A percentile compares a stretch with the other conserved stretches of the same genome.
Evolutionary conservation across 2,113 vertebrate genomes (phyloP).

Genomic region (Catagonus wagneri): DNA sequence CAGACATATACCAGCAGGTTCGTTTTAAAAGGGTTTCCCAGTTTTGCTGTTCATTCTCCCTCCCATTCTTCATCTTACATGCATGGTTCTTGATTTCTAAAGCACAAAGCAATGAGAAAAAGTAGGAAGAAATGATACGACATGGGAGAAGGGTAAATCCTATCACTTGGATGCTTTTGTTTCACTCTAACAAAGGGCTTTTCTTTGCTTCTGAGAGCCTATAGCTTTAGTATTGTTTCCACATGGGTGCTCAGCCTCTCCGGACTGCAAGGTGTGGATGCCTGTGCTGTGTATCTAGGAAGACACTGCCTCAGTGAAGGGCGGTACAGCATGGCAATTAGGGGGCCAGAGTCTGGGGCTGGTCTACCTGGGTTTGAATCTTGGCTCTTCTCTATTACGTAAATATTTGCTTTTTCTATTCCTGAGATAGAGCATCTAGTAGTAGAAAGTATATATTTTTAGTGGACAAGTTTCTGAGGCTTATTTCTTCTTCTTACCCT

Average conservation of each 20-base stretch:
- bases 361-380: background rate
- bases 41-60: background rate
- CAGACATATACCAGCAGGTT: background rate
- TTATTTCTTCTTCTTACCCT: background rate
- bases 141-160: background rate
- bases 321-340: background rate
- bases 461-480: background rate
- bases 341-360: background rate
- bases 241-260: background rate
- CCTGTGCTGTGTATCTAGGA: too few species aligned
- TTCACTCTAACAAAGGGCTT: background rate
- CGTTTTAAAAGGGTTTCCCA: background rate
- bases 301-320: background rate
- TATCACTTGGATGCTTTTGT: conserved; percentile 1
- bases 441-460: background rate
- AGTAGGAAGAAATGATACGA: background rate
- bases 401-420: conserved; percentile 24
- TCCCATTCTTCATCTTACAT: background rate
- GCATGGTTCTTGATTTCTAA: conserved; percentile 43
- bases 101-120: background rate
- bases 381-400: background rate
- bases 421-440: background rate
- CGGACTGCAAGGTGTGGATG: background rate
- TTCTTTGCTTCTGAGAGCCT: background rate
- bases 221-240: background rate